Base-by-base conservation (phyloP, 2,888 invertebrate genomes). In the Conchocele bisecta region DNA sequence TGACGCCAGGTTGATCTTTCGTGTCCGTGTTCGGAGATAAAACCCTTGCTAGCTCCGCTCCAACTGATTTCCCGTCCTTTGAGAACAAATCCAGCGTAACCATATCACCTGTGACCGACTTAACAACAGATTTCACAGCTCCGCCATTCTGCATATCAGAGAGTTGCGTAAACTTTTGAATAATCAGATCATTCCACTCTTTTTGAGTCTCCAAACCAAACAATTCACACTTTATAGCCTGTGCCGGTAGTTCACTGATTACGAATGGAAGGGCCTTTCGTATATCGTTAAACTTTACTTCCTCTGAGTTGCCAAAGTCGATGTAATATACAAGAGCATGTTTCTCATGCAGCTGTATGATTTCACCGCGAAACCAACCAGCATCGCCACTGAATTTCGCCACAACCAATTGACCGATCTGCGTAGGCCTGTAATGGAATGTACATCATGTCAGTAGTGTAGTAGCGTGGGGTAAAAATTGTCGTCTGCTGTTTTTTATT, bases 261-360 rank as follows among this genome's bases (percentile, higher is more conserved):
- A 74, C 75, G 4, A 65, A 15, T 11, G 68, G 31, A 5, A 53
- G 54, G 9, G 83, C 65, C 31, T 76, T 75, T 26, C 81, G 73
- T 31, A 89, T 64, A 39, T 46, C 50, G 5, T 46, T 41, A 15
- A 74, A 67, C 0, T 56, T 44, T 1, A 75, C 76, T 26, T 42
- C 50, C 35, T 87, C 85, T 7, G 53, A 44, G 71, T 90, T 90
- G 0, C 89, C 88, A 73, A 84, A 89, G 75, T 90, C 89, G 11
- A 89, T 59, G 65, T 84, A 90, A 17, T 50, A 60, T 2, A 85
- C 70, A 5, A 58, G 58, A 33, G 70, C 79, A 3, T 70, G 63
- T 6, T 50, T 50, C 11, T 69, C 59, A 11, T 59, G 41, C 7
- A 83, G 31, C 11, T 64, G 41, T 9, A 70, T 35, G 13, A 85